Conservation (phyloP, 2,113 vertebrate species). For the Tamias sibiricus region DNA sequence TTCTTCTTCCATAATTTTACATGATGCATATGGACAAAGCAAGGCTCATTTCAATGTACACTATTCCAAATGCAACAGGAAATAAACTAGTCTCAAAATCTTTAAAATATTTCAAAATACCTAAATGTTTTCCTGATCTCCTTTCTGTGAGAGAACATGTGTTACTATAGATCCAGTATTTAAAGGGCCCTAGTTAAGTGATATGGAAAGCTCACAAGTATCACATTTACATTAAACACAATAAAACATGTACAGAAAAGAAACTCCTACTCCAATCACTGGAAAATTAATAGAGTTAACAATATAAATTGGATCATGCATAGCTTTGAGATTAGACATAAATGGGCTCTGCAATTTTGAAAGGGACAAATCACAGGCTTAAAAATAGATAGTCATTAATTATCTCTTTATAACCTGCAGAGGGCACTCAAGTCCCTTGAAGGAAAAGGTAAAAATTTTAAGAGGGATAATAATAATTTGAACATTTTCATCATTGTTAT, state of each 20-base stretch:
- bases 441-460: constrained; percentile 57
- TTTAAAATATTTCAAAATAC: constrained; percentile 49
- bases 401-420: constrained; percentile 78
- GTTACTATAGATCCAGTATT: background rate
- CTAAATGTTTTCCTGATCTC: constrained; percentile 8
- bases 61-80: background rate
- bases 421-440: constrained; percentile 85
- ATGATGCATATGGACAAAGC: background rate
- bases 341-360: constrained; percentile 21
- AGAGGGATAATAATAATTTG: background rate
- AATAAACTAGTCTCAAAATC: background rate
- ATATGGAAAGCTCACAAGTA: background rate
- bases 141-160: constrained; percentile 12
- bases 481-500: constrained; percentile 49
- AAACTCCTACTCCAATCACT: constrained; percentile 9
- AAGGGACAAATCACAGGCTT: background rate
- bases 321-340: background rate
- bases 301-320: constrained; percentile 16
- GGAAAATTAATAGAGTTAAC: constrained; percentile 36
- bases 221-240: constrained; percentile 38
- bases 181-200: constrained; percentile 12
- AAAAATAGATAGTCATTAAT: background rate
- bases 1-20: background rate
- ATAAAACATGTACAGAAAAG: constrained; percentile 29
- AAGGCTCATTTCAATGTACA: constrained; percentile 36